phyloP scores from a whole-genome alignment of 1,140 invertebrate species.

The Ips typographus region DNA sequence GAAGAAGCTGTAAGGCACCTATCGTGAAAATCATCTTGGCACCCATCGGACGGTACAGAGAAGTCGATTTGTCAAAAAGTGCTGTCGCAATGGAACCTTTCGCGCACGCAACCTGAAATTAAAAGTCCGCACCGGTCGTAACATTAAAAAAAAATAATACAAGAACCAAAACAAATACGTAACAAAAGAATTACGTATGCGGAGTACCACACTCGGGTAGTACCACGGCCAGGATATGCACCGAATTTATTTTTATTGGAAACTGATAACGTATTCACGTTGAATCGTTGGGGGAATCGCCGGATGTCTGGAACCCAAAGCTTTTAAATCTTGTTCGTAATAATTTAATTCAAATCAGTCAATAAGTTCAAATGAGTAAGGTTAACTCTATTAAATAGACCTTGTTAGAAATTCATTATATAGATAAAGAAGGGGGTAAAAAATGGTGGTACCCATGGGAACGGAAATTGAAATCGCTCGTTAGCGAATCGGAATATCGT shows the following conservation, averaged over 20 bases:
- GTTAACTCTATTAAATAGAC: no score
- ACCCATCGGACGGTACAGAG: neutral
- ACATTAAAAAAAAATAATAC: no score
- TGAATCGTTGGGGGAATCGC: neutral
- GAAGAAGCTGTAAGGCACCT: slow-evolving; percentile 2
- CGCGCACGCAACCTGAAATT: neutral
- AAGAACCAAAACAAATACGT: neutral
- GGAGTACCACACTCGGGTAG: neutral
- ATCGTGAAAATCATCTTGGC: slow-evolving; percentile 2
- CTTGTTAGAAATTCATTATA: no score
- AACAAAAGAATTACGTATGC: slow-evolving; percentile 1
- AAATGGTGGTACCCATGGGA: slow-evolving; percentile 23
- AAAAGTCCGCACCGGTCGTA: slow-evolving; percentile 6
- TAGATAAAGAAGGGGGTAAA: no score
- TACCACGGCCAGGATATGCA: slow-evolving; percentile 9
- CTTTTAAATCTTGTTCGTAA: no score
- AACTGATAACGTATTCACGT: slow-evolving; percentile 9
- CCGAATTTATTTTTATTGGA: slow-evolving; percentile 15
- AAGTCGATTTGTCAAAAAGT: slow-evolving; percentile 1
- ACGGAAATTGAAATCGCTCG: slow-evolving; percentile 23
- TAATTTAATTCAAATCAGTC: no score
- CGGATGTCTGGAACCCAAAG: neutral
- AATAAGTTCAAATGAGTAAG: no score
- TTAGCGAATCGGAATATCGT: slow-evolving; percentile 31
- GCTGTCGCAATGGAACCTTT: neutral